Evolutionary conservation across 2,797 vertebrate genomes (phyloP).

Genomic region (Euthynnus affinis): DNA sequence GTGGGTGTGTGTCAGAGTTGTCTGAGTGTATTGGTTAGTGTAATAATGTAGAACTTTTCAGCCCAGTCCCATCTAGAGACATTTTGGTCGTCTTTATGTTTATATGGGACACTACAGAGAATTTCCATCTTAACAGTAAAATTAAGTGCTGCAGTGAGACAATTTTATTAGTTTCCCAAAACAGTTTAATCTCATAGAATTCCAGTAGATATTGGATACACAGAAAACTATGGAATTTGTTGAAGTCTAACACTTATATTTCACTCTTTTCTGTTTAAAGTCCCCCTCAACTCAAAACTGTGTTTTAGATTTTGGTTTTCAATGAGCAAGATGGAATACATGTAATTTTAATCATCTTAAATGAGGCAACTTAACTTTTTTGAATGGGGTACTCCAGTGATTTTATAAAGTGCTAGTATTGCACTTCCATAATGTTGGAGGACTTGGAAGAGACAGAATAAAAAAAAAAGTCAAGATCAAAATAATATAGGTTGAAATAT

Average conservation of each 20-base stretch:
- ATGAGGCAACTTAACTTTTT: neutral
- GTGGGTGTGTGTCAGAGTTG: constrained; percentile 14
- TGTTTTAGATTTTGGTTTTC: neutral
- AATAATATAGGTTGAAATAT: neutral
- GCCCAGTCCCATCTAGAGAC: constrained; percentile 9
- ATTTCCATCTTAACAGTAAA: neutral
- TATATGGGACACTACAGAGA: constrained; percentile 1
- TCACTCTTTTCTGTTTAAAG: neutral
- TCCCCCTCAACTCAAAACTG: neutral
- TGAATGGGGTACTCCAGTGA: too few species aligned
- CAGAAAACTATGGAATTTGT: neutral
- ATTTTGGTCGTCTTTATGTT: constrained; percentile 9
- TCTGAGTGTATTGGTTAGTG: constrained; percentile 16
- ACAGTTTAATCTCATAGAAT: neutral
- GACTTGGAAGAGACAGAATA: too few species aligned
- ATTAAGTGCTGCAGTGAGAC: neutral
- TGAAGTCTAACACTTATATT: neutral
- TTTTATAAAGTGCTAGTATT: too few species aligned
- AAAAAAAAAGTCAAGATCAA: neutral
- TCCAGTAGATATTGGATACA: neutral
- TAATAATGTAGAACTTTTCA: constrained; percentile 25
- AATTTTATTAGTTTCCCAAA: constrained; percentile 2
- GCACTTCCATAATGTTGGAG: too few species aligned
- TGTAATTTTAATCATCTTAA: too few species aligned
- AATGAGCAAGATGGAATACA: too few species aligned